Percentiles rank a stretch among this genome's conserved stretches.
These are phyloP conservation scores for Miltochrista miniata DNA, from an alignment of 2,888 invertebrate species.

Conservation along the genomic window DNA sequence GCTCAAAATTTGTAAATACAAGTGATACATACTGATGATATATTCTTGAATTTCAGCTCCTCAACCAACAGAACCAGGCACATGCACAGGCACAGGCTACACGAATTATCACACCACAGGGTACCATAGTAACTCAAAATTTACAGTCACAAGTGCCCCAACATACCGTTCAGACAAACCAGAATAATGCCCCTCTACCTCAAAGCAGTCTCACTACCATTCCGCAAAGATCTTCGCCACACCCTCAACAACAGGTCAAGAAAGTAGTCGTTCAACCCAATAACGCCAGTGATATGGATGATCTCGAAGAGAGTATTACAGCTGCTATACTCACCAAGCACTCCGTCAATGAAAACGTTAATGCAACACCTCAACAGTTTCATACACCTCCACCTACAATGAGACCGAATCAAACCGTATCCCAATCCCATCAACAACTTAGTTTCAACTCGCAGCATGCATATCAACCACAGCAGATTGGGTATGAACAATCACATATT, in stretches of 20 bases:
- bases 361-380: slow-evolving; percentile 54
- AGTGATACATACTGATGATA: too few species aligned
- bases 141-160: slow-evolving; percentile 54
- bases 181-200: slow-evolving; percentile 61
- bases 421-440: slow-evolving; percentile 47
- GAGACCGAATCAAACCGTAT: slow-evolving; percentile 32
- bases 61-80: slow-evolving; percentile 63
- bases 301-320: slow-evolving; percentile 80
- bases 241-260: slow-evolving; percentile 58
- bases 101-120: slow-evolving; percentile 72
- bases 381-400: slow-evolving; percentile 56
- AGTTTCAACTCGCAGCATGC: slow-evolving; percentile 57
- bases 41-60: slow-evolving; percentile 40
- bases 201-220: slow-evolving; percentile 52
- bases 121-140: slow-evolving; percentile 71
- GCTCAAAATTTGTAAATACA: too few species aligned
- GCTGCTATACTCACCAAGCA: slow-evolving; percentile 77
- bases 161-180: slow-evolving; percentile 53
- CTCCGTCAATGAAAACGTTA: slow-evolving; percentile 54
- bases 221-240: slow-evolving; percentile 52
- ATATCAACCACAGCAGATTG: slow-evolving; percentile 53
- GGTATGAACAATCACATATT: slow-evolving; percentile 56
- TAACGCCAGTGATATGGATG: slow-evolving; percentile 77
- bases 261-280: slow-evolving; percentile 75
- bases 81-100: slow-evolving; percentile 44